Evolutionary conservation across 1,140 invertebrate genomes (phyloP).

Genomic region (Drosophila subobscura): DNA sequence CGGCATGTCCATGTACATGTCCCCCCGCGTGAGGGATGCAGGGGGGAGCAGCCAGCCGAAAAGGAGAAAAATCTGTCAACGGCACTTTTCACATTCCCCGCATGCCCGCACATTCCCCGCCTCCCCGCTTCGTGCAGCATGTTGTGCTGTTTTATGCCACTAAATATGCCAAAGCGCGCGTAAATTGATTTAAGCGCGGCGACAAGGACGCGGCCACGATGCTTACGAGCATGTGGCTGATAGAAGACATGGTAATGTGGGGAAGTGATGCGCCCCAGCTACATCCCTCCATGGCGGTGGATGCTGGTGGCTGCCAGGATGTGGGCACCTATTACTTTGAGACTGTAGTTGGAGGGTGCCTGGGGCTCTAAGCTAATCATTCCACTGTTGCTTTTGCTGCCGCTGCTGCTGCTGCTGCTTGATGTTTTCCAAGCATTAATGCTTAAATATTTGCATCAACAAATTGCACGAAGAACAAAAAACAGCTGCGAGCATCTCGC

Average conservation of each 20-base stretch:
- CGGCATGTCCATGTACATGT: constrained; percentile 46
- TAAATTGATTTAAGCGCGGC: constrained; percentile 78
- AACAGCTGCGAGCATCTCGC: constrained; percentile 19
- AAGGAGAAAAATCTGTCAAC: constrained; percentile 78
- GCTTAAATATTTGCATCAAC: constrained; percentile 42
- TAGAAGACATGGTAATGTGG: neutral
- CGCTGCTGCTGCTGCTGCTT: neutral
- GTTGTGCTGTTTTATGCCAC: constrained; percentile 63
- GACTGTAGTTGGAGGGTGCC: constrained; percentile 22
- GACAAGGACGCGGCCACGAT: constrained; percentile 49
- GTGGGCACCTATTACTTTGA: constrained; percentile 12
- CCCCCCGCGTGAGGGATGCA: constrained; percentile 7
- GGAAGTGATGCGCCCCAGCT: constrained; percentile 17
- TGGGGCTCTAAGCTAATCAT: constrained; percentile 34
- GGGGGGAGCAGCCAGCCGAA: constrained; percentile 50
- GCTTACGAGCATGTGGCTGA: constrained; percentile 20
- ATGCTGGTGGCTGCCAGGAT: constrained; percentile 1
- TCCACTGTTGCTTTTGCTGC: constrained; percentile 4
- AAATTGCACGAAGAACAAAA: constrained; percentile 25
- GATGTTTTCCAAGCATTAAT: constrained; percentile 16
- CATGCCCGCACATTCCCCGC: neutral
- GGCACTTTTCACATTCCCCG: constrained; percentile 62
- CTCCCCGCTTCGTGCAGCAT: constrained; percentile 20
- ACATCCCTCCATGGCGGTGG: too few species aligned
- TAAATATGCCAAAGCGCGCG: constrained; percentile 78